A percentile compares a stretch with the other conserved stretches of the same genome.
Evolutionary conservation across 2,888 invertebrate genomes (phyloP).

Genomic region (Oligia strigilis): DNA sequence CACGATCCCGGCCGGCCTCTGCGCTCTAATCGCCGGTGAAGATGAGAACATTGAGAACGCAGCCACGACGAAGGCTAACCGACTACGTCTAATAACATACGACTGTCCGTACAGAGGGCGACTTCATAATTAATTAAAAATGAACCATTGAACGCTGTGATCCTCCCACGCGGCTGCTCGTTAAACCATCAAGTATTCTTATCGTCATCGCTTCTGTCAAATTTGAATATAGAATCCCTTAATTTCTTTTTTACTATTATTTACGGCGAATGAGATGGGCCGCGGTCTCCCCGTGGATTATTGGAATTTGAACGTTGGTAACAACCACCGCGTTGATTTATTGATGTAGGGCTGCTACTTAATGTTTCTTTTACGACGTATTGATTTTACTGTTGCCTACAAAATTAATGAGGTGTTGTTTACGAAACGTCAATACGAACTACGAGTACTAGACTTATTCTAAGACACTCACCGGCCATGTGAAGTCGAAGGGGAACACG

Average conservation of each 20-base stretch:
- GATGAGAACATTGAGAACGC: conserved; percentile 78
- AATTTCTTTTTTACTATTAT: conserved; percentile 86
- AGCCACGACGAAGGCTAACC: conserved; percentile 79
- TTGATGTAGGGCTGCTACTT: conserved; percentile 85
- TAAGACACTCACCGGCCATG: conserved; percentile 98
- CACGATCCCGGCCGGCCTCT: conserved; percentile 84
- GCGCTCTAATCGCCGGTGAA: conserved; percentile 82
- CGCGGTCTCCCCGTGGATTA: conserved; percentile 82
- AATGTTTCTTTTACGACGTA: conserved; percentile 85
- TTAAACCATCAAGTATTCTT: conserved; percentile 87
- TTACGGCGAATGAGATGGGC: conserved; percentile 81
- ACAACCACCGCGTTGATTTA: conserved; percentile 84
- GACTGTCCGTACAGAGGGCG: conserved; percentile 73
- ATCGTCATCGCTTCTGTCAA: conserved; percentile 89
- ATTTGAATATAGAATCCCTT: conserved; percentile 87
- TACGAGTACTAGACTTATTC: conserved; percentile 54
- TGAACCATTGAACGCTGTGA: conserved; percentile 83
- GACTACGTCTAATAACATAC: conserved; percentile 79
- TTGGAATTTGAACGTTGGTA: conserved; percentile 86
- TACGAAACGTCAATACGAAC: conserved; percentile 65
- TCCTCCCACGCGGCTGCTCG: conserved; percentile 86
- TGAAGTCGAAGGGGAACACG: conserved; percentile 97
- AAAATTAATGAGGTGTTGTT: conserved; percentile 79
- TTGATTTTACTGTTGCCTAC: conserved; percentile 82
- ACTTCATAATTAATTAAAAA: conserved; percentile 86